Conservation (phyloP, 2,113 vertebrate species). For the Chamaea fasciata region DNA sequence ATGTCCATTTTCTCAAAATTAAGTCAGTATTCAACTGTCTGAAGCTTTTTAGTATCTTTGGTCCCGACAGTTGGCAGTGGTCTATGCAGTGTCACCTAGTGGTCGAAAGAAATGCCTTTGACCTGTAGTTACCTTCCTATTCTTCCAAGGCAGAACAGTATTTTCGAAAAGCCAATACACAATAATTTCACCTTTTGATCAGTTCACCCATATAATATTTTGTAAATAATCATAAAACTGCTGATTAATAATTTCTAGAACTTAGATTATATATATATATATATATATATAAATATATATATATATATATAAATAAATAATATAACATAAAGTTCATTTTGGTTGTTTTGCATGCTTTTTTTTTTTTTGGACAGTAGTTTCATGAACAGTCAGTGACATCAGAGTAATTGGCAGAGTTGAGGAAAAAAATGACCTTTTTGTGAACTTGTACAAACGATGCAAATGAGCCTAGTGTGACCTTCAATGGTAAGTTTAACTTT, state of each 20-base stretch:
- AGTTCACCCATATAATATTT: neutral
- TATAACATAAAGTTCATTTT: neutral
- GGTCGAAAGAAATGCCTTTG: neutral
- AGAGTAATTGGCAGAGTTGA: neutral
- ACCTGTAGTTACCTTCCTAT: neutral
- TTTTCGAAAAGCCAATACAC: neutral
- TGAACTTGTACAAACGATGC: neutral
- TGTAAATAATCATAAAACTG: neutral
- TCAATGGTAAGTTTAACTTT: constrained; percentile 24
- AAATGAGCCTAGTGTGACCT: neutral
- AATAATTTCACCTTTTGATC: neutral
- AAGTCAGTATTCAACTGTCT: neutral
- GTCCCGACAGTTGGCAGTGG: neutral
- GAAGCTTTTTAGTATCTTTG: neutral
- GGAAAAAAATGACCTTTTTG: neutral
- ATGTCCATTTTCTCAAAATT: neutral
- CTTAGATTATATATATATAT: neutral
- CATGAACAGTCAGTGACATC: neutral
- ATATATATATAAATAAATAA: neutral
- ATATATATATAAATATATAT: too few species aligned
- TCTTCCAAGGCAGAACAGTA: neutral
- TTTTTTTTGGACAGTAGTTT: neutral
- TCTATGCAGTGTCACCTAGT: neutral
- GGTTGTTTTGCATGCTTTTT: neutral
- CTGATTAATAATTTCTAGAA: neutral